phyloP scores from a whole-genome alignment of 2,113 vertebrate species.

The Crotalus tigris region DNA sequence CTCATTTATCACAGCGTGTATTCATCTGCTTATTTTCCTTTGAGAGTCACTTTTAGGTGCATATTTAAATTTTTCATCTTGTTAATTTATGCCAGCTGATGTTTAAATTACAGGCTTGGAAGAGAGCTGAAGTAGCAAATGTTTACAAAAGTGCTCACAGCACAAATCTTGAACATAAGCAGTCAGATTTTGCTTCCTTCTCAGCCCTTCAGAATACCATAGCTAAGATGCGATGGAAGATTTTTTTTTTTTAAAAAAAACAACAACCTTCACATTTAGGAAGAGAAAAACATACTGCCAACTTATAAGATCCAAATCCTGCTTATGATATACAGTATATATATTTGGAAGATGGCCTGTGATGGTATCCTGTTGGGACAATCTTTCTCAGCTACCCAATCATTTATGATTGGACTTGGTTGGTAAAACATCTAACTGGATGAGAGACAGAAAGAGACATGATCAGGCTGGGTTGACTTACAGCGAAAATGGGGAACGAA shows the following conservation, averaged over 20 bases:
- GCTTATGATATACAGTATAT: too few species aligned
- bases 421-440: neutral
- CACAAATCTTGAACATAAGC: slow-evolving; percentile 27
- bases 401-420: neutral
- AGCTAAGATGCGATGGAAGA: neutral
- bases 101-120: slow-evolving; percentile 59
- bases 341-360: neutral
- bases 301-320: too few species aligned
- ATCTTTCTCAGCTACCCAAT: neutral
- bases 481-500: neutral
- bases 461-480: neutral
- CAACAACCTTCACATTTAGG: neutral
- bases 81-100: slow-evolving; percentile 65
- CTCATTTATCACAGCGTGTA: slow-evolving; percentile 38
- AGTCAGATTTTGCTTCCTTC: slow-evolving; percentile 37
- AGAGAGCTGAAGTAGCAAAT: slow-evolving; percentile 58
- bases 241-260: neutral
- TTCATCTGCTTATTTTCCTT: slow-evolving; percentile 54
- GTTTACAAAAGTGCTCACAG: slow-evolving; percentile 42
- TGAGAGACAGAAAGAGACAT: neutral
- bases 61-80: slow-evolving; percentile 54
- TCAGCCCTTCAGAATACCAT: slow-evolving; percentile 26
- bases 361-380: neutral
- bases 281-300: slow-evolving; percentile 50
- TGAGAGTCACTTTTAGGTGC: slow-evolving; percentile 51